A percentile compares a stretch with the other conserved stretches of the same genome.
Evolutionary conservation across 2,113 vertebrate species (phyloP).

Genomic region (Alethe diademata): DNA sequence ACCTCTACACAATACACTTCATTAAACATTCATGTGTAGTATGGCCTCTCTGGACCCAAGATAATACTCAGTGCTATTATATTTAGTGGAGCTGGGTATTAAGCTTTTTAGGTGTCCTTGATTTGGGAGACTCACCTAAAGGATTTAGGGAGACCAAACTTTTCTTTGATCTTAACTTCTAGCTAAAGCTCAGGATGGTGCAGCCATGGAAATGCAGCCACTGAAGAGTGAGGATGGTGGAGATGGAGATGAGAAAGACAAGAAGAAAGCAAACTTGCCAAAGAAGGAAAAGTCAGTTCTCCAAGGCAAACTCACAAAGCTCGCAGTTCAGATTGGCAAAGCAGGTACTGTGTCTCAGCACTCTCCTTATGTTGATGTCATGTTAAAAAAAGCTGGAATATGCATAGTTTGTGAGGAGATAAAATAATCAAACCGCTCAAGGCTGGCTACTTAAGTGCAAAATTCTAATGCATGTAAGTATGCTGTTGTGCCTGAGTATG

Average conservation of each 20-base stretch:
- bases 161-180: neutral
- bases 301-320: constrained; percentile 96
- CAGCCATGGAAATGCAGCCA: constrained; percentile 99
- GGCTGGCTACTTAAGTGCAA: neutral
- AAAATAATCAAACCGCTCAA: neutral
- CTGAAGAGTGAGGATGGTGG: constrained; percentile 93
- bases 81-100: neutral
- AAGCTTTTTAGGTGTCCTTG: neutral
- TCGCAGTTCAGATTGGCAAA: constrained; percentile 99
- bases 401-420: neutral
- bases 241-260: constrained; percentile 88
- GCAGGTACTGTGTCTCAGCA: constrained; percentile 78
- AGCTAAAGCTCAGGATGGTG: constrained; percentile 98
- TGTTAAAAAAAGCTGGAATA: neutral
- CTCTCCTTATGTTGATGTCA: neutral
- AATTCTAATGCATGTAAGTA: neutral
- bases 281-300: constrained; percentile 99
- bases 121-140: neutral
- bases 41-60: neutral
- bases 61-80: neutral
- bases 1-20: neutral
- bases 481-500: neutral
- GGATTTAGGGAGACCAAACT: neutral
- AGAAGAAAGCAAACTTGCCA: constrained; percentile 90
- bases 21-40: neutral